Percentiles rank a stretch among this genome's conserved stretches.
These are phyloP conservation scores for Eurois occulta DNA, from an alignment of 2,888 invertebrate genomes.

Conservation along the genomic window DNA sequence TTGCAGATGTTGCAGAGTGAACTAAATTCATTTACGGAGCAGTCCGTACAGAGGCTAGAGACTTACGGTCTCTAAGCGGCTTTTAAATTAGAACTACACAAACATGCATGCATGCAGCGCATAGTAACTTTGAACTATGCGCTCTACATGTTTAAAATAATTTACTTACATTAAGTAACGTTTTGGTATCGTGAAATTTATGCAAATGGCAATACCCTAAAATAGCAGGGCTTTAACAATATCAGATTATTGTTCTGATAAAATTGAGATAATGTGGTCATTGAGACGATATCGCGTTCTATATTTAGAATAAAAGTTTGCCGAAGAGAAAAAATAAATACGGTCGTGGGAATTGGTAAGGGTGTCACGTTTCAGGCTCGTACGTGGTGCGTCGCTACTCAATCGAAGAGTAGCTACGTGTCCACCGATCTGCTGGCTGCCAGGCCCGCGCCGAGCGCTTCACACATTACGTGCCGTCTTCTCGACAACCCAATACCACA, in stretches of 20 bases:
- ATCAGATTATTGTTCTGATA: slow-evolving; percentile 41
- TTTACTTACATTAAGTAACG: no score
- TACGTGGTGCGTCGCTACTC: slow-evolving; percentile 76
- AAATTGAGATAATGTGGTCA: slow-evolving; percentile 67
- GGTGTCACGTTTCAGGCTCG: slow-evolving; percentile 74
- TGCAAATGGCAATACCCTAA: slow-evolving; percentile 29
- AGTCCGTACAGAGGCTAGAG: slow-evolving; percentile 2
- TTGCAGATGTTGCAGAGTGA: slow-evolving; percentile 15
- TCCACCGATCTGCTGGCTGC: slow-evolving; percentile 50
- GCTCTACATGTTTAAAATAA: slow-evolving; percentile 3
- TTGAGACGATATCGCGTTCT: slow-evolving; percentile 68
- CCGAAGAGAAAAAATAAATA: slow-evolving; percentile 76
- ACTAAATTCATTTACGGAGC: slow-evolving; percentile 16
- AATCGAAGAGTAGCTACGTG: slow-evolving; percentile 73
- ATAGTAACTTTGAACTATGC: slow-evolving; percentile 21
- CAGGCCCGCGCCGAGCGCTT: slow-evolving; percentile 39
- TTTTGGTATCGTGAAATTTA: slow-evolving; percentile 20
- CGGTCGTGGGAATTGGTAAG: slow-evolving; percentile 74
- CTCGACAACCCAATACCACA: slow-evolving; percentile 19
- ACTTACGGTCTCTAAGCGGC: slow-evolving; percentile 9
- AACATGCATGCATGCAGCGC: no score
- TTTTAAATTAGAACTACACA: slow-evolving; percentile 42
- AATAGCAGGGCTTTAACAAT: slow-evolving; percentile 16
- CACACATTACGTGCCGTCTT: slow-evolving; percentile 41
- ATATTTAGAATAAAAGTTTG: slow-evolving; percentile 78